Conservation (phyloP, 1,140 invertebrate genomes). For the Grapholita molesta region DNA sequence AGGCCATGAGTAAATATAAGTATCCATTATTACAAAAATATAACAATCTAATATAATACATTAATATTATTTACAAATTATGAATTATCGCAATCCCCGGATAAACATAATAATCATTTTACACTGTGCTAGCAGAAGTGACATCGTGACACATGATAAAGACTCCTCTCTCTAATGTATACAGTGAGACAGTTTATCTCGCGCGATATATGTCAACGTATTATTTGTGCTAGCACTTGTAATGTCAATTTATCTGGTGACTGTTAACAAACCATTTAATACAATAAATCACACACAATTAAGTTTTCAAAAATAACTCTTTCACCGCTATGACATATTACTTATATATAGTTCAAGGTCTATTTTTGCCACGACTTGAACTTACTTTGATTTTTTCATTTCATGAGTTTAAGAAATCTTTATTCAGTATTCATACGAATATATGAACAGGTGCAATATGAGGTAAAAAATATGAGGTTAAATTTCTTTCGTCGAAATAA, state of each 20-base stretch:
- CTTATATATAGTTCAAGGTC: too few relatives aligned
- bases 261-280: slow-evolving; percentile 50
- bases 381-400: too few relatives aligned
- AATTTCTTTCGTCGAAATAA: too few relatives aligned
- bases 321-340: slow-evolving; percentile 29
- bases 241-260: neutral
- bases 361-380: too few relatives aligned
- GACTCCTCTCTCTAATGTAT: too few relatives aligned
- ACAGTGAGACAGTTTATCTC: neutral
- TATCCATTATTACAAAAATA: slow-evolving; percentile 61
- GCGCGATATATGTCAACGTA: neutral
- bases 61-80: slow-evolving; percentile 20
- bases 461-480: too few relatives aligned
- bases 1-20: slow-evolving; percentile 22
- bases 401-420: too few relatives aligned
- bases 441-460: too few relatives aligned
- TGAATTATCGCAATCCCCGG: slow-evolving; percentile 8
- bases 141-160: neutral
- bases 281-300: slow-evolving; percentile 41
- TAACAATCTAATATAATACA: slow-evolving; percentile 43
- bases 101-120: neutral
- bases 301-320: slow-evolving; percentile 39
- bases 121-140: neutral
- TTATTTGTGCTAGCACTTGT: neutral
- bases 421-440: too few relatives aligned